Base-by-base conservation (phyloP, 2,888 invertebrate genomes). In the Drosophila dives region DNA sequence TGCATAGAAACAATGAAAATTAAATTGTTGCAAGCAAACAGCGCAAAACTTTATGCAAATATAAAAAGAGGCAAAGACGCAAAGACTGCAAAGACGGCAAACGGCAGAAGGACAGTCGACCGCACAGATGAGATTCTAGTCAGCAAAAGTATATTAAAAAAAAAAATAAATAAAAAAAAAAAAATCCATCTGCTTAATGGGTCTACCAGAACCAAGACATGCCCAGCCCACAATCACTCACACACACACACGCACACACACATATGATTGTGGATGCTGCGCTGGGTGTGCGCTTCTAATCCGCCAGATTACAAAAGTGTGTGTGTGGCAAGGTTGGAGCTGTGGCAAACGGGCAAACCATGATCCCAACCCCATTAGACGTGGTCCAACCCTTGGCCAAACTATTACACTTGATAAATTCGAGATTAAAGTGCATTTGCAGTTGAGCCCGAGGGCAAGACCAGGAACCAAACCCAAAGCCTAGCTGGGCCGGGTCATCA, bases 401-500 rank as follows among this genome's bases (percentile, higher is more conserved):
- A 77, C 89, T 88, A 86, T 88, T 86, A 86, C 86, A 84, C 80
- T 87, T 90, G 91, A 90, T 91, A 91, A 89, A 88, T 88, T 88
- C 74, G 78, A 88, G 90, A 90, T 89, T 88, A 88, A 88, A 91
- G 82, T 90, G 90, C 89, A 90, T 84, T 91, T 90, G 86, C 86
- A 83, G 88, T 77, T 77, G 77, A 81, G 83, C 79, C 79, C 45
- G 59, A 62, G 61, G 64, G 38, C 63, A 50, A 20, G 17, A 38
- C 26, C 36, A 38, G 55, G 38, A 17, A 29, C 11, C 48, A 38
- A 51, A 55, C 53, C 55, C 48, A 23, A 32, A 64, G 34, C 75
- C 53, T 51, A 64, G 60, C 60, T 32, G 29, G 67, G 68, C 42
- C 54, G 55, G 76, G 80, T 62, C 84, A 81, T 74, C 85, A 90